Base-by-base conservation (phyloP, 2,888 invertebrate species). In the Pammene aurita region DNA sequence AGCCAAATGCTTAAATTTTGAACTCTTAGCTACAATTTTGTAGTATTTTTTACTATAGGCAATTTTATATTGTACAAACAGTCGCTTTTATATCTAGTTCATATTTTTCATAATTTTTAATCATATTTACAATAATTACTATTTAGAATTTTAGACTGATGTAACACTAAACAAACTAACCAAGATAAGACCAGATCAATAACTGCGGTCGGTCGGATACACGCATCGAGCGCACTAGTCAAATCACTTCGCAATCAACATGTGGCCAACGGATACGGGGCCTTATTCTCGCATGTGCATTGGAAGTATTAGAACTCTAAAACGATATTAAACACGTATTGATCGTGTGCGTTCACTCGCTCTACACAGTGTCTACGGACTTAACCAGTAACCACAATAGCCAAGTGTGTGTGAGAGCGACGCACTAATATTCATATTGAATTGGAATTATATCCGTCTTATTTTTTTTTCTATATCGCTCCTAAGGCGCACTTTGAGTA, bases 201-300 rank as follows among this genome's bases (percentile, higher is more conserved):
- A 42, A 42, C 42, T 71, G 67, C 71, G 71, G 71, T 74, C 71
- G 71, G 71, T 74, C 66, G 70, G 71, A 74, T 76, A 75, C 73
- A 70, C 71, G 63, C 50, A 44, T 41, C 58, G 72, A 73, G 71
- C 62, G 69, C 72, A 69, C 71, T 62, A 62, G 70, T 66, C 48
- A 74, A 78, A 80, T 76, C 74, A 77, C 75, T 77, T 71, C 54
- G 76, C 75, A 77, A 78, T 78, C 77, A 79, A 72, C 73, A 75
- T 74, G 71, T 44, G 70, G 72, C 72, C 72, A 76, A 74, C 75
- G 77, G 77, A 80, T 80, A 71, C 72, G 65, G 62, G 61, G 64
- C 26, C 11, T 48, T 48, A 48, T 16, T 48, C 48, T 48, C 48
- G 14, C 14, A 18, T 48, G 16, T 18, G 16, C 16, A 48, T 16